A percentile compares a stretch with the other conserved stretches of the same genome.
These are phyloP conservation scores for Ctena decussata DNA, from an alignment of 2,888 invertebrate species.

Conservation along the genomic window DNA sequence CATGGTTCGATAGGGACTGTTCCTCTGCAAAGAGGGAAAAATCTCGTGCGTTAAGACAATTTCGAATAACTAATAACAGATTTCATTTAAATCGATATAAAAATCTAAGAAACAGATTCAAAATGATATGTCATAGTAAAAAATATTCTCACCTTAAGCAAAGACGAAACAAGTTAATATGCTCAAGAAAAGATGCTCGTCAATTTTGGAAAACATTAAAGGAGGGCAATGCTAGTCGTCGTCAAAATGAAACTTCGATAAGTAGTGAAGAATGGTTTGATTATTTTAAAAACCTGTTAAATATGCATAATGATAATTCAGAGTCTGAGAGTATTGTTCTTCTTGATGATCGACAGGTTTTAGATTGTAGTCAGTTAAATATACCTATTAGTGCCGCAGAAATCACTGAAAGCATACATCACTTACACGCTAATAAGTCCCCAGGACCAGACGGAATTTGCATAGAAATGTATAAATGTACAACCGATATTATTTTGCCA, in stretches of 20 bases:
- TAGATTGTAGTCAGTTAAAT: too few species aligned
- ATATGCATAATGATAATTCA: neutral
- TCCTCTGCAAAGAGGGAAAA: too few species aligned
- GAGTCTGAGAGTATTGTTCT: neutral
- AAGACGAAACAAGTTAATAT: neutral
- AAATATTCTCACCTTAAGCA: neutral
- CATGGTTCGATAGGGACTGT: too few species aligned
- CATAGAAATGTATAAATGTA: neutral
- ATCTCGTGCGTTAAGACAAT: too few species aligned
- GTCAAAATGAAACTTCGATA: neutral
- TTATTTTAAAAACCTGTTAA: neutral
- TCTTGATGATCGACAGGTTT: neutral
- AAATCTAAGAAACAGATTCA: neutral
- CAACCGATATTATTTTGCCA: neutral
- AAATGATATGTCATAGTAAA: neutral
- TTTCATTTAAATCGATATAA: too few species aligned
- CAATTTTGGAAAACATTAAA: neutral
- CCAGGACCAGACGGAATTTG: neutral
- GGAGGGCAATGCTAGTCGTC: neutral
- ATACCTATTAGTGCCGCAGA: neutral
- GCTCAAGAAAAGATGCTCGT: neutral
- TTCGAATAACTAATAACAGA: too few species aligned
- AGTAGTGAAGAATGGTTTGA: neutral
- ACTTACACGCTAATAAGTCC: neutral
- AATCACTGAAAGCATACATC: neutral